These are phyloP conservation scores for Epizoanthus scotinus DNA, from an alignment of 92 coral and sea anemone species.

Conservation along the genomic window DNA sequence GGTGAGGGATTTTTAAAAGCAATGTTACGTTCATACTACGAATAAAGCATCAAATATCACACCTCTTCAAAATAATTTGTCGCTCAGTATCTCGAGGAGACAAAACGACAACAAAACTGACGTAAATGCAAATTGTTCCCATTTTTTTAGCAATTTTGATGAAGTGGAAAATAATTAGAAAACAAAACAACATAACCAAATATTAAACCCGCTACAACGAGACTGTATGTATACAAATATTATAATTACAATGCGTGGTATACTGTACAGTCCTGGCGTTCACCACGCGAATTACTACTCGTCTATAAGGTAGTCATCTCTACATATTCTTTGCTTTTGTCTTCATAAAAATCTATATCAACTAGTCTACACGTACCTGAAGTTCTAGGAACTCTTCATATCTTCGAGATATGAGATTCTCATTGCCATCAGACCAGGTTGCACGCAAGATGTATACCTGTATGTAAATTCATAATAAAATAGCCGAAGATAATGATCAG, in stretches of 20 bases:
- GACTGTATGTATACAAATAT: background rate
- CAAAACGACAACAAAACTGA: background rate
- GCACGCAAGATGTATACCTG: constrained; percentile 20
- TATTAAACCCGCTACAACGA: too few relatives aligned
- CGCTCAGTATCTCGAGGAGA: background rate
- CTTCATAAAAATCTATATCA: background rate
- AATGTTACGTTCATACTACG: too few relatives aligned
- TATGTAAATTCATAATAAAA: background rate
- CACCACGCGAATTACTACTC: background rate
- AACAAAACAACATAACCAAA: background rate
- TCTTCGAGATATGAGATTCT: constrained; percentile 34
- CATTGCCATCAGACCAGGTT: constrained; percentile 22
- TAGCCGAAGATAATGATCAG: too few relatives aligned
- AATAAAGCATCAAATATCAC: too few relatives aligned
- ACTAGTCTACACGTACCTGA: constrained; percentile 2
- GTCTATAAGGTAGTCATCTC: background rate
- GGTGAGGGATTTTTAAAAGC: too few relatives aligned
- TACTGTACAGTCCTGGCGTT: background rate
- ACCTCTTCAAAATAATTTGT: too few relatives aligned
- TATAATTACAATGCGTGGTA: background rate
- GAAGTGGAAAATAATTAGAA: background rate
- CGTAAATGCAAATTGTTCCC: constrained; percentile 4
- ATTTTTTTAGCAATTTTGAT: background rate
- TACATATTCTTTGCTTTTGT: background rate
- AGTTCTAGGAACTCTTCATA: constrained; percentile 9